phyloP scores from a whole-genome alignment of 2,888 invertebrate genomes.

The Sinodicranocentrus sp. region DNA sequence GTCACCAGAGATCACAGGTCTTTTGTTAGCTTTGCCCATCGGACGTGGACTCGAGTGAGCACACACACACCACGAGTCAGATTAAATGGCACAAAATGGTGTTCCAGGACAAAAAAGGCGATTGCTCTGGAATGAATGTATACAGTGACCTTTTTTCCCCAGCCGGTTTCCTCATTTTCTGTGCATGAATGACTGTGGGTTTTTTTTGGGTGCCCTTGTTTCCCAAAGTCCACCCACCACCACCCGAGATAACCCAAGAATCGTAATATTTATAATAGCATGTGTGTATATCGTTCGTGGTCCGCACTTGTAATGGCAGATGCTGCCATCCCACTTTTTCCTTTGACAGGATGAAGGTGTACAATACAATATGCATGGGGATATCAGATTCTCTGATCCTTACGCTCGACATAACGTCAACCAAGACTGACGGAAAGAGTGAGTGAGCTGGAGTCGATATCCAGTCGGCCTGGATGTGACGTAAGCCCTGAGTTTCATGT shows the following conservation, averaged over 20 bases:
- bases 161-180: slow-evolving; percentile 30
- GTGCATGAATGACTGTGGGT: slow-evolving; percentile 13
- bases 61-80: too few relatives aligned
- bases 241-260: neutral
- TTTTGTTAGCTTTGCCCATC: slow-evolving; percentile 10
- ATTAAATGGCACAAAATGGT: too few relatives aligned
- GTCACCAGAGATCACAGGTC: neutral
- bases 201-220: neutral
- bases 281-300: neutral
- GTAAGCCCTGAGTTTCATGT: neutral
- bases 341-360: slow-evolving; percentile 5
- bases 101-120: neutral
- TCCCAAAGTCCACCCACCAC: slow-evolving; percentile 33
- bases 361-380: too few relatives aligned
- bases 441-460: too few relatives aligned
- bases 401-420: too few relatives aligned
- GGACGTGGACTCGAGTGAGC: neutral
- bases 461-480: neutral
- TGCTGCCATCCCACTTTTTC: slow-evolving; percentile 41
- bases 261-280: too few relatives aligned
- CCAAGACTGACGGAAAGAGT: too few relatives aligned
- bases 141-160: slow-evolving; percentile 24
- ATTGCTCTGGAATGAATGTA: slow-evolving; percentile 1
- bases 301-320: slow-evolving; percentile 11
- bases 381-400: too few relatives aligned